A percentile compares a stretch with the other conserved stretches of the same genome.
Conservation (phyloP, 2,888 invertebrate species). For the Bombylius major region DNA sequence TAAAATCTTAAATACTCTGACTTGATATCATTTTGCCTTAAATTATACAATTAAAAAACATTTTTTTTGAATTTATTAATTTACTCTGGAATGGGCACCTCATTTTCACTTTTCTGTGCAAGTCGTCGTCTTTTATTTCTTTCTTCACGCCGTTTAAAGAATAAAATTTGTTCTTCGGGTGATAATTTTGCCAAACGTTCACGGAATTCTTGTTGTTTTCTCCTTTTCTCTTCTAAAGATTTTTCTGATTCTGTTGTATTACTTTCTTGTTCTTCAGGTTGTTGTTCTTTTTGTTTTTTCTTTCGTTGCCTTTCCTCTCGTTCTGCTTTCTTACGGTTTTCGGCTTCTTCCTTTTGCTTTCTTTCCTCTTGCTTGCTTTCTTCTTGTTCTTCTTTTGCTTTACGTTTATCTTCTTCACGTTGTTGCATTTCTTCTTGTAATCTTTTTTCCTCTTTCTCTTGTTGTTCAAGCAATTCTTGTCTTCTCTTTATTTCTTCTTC, state of each 20-base stretch:
- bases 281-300: constrained; percentile 4
- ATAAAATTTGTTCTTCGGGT: constrained; percentile 27
- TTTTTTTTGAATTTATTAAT: too few species aligned
- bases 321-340: neutral
- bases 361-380: constrained; percentile 13
- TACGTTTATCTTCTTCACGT: constrained; percentile 20
- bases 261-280: constrained; percentile 5
- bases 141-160: constrained; percentile 26
- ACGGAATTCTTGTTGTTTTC: constrained; percentile 19
- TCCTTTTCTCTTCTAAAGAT: constrained; percentile 17
- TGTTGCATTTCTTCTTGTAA: constrained; percentile 19
- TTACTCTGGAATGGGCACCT: constrained; percentile 10
- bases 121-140: constrained; percentile 21
- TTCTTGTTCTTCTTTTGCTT: constrained; percentile 18
- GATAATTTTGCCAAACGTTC: constrained; percentile 25
- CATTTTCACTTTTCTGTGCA: constrained; percentile 9
- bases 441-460: constrained; percentile 26
- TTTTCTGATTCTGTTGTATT: neutral
- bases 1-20: neutral
- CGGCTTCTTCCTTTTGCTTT: constrained; percentile 17
- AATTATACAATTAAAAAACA: too few species aligned
- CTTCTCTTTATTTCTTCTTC: constrained; percentile 26
- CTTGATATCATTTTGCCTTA: neutral
- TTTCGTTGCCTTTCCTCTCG: neutral
- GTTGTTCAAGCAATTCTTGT: constrained; percentile 22